Base-by-base conservation (phyloP, 1,140 invertebrate genomes). In the Meloidogyne chitwoodi region DNA sequence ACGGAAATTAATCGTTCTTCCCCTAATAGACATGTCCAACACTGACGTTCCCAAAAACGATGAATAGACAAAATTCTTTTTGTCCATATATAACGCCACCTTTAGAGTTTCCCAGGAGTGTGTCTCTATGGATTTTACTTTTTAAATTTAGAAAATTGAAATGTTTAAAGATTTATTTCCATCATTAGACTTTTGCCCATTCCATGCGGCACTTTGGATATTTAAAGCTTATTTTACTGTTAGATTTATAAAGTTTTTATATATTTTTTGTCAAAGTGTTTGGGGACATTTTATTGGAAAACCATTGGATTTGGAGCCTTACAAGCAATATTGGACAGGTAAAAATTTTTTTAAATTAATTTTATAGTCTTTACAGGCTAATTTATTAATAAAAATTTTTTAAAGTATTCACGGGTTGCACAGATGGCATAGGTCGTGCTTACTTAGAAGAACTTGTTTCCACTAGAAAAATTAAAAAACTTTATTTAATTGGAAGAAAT, bases 381-480 rank as follows among this genome's bases (percentile, higher is more conserved):
- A n/a, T n/a, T n/a, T n/a, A n/a, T n/a, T n/a, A n/a, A 27, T n/a
- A 29, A 61, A 74, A 16, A 69, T 48, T 24, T 10, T 71, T 12
- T 56, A 0, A 19, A 91, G 93, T 96, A 75, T 89, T 95, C 0
- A 96, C 94, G 38, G 94, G 94, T 34, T 91, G 92, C 0, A 95
- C 94, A 6, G 93, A 95, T 90, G 94, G 94, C 11, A 91, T 96
- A 82, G 94, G 94, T n/a, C 93, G 93, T 88, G 93, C 93, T 2
- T 95, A 93, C 87, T 92, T 93, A 2, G 90, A 91, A 86, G 91
- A 92, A 82, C 91, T 92, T 88, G 88, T 80, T 38, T 65, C 74
- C 70, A 65, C 75, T 87, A 88, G 84, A 75, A 80, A 83, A 6
- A 62, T 82, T 62, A 64, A 74, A 68, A 86, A 86, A 64, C 84